Base-by-base conservation (phyloP, 2,797 vertebrate genomes). In the Spinibarbus caldwelli region DNA sequence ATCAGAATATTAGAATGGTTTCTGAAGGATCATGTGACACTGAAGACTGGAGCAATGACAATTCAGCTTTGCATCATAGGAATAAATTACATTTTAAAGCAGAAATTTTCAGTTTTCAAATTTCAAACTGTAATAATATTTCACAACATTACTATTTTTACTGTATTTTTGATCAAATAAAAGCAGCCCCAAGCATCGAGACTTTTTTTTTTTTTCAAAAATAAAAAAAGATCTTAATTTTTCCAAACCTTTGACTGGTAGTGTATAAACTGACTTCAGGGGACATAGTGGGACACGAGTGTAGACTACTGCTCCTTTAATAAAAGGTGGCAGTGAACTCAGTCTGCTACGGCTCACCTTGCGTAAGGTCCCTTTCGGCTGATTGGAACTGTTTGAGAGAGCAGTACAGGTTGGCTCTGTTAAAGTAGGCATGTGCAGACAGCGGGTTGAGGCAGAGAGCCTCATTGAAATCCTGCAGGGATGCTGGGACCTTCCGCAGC, bases 381-480 rank as follows among this genome's bases (percentile, higher is more conserved):
- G 89, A 83, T 29, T 93, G 79, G 84, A 94, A 95, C 72, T 95
- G 91, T 82, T 93, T 92, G 85, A 96, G 90, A 73, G 85, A 90
- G 82, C 86, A 90, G 89, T 91, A 86, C 7, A 96, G 92, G 83
- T 93, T 92, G 52, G 93, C 93, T 86, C 93, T 93, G 88, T 95
- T 96, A 85, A 95, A 95, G 92, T 93, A 95, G 0, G 89, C 87
- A 52, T 92, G 87, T 86, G 93, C 90, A 89, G 94, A 95, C 62
- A 87, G 88, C 1, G 93, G 93, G 82, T 91, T 95, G 11, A 91
- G 91, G 76, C 86, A 82, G 86, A 95, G 10, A n/a, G 93, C 92
- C 77, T 52, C 82, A 83, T 91, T 90, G 89, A 96, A 96, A 90
- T 96, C 95, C 90, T 90, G 90, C 87, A 95, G 87, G 47, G 95